Base-by-base conservation (phyloP, 2,797 vertebrate species). In the Molossus molossus region DNA sequence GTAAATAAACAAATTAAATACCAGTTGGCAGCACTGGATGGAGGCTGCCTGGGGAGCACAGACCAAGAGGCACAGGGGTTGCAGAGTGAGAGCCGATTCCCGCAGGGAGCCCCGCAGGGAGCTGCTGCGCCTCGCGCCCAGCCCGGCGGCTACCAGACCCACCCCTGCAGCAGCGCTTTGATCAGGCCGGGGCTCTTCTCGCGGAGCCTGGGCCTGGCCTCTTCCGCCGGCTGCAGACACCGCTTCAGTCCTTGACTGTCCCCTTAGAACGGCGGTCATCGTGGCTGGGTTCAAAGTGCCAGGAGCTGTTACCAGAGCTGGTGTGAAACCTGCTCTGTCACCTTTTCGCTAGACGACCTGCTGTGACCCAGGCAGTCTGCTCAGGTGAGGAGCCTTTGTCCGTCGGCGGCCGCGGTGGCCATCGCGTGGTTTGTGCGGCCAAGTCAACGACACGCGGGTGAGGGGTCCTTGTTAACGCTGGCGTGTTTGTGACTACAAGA, bases 281-380 rank as follows among this genome's bases (percentile, higher is more conserved):
- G 95, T 95, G 82, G 77, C 84, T 89, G 92, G 70, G 85, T 86
- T 93, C 62, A 97, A 81, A 13, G 21, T 95, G 85, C 33, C 94
- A 95, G 77, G 82, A 85, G 94, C 82, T 95, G 91, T 95, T 85
- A 73, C 27, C 75, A 97, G 86, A 72, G 45, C 40, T 81, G 70
- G 76, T 91, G 93, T 97, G 97, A 67, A 96, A 95, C 81, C 73
- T 82, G 85, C 37, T 96, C 86, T 83, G 72, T 93, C 82, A 60
- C 0, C 3, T 80, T 84, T 87, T n/a, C 57, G 50, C 55, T 91
- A 27, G 0, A 5, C 33, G 57, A 65, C 76, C 53, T 95, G 62
- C 90, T 40, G 72, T 69, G 73, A 83, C 33, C 93, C 20, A 12
- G 33, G 18, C 88, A 94, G 9, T 64, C 82, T 67, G 45, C 81